Conservation (phyloP, 2,113 vertebrate species). For the Coreoperca whiteheadi region DNA sequence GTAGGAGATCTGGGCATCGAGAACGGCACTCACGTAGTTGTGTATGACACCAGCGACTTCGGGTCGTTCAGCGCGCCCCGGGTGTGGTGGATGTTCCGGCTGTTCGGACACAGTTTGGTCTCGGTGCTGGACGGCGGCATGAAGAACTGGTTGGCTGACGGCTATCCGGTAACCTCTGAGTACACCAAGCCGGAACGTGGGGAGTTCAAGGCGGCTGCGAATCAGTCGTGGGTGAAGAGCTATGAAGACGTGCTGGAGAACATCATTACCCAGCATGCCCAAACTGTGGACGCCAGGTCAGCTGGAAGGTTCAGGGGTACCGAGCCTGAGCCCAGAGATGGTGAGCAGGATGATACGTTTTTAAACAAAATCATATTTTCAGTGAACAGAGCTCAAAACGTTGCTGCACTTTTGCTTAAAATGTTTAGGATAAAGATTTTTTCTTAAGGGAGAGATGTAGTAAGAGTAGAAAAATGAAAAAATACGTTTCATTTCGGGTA, state of each 20-base stretch:
- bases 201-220: conserved; percentile 83
- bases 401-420: too few species aligned
- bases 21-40: conserved; percentile 89
- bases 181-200: conserved; percentile 58
- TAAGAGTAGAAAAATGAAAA: too few species aligned
- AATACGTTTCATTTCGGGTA: too few species aligned
- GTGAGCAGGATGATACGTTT: conserved; percentile 78
- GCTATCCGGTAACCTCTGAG: conserved; percentile 81
- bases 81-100: conserved; percentile 98
- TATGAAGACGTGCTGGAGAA: conserved; percentile 91
- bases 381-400: background rate
- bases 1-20: conserved; percentile 89
- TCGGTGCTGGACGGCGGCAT: conserved; percentile 93
- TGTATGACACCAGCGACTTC: conserved; percentile 93
- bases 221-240: conserved; percentile 86
- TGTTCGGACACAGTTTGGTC: conserved; percentile 89
- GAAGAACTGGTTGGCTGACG: conserved; percentile 88
- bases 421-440: background rate
- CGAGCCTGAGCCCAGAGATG: conserved; percentile 92
- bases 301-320: conserved; percentile 89
- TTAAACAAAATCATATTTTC: background rate
- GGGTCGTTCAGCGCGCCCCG: conserved; percentile 91
- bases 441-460: background rate
- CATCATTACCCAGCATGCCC: conserved; percentile 82
- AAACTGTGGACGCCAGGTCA: conserved; percentile 90